Evolutionary conservation across 2,888 invertebrate species (phyloP), one percentile per base, ranked within the genome.

Genomic region (Cryptocheilus praepositus): DNA sequence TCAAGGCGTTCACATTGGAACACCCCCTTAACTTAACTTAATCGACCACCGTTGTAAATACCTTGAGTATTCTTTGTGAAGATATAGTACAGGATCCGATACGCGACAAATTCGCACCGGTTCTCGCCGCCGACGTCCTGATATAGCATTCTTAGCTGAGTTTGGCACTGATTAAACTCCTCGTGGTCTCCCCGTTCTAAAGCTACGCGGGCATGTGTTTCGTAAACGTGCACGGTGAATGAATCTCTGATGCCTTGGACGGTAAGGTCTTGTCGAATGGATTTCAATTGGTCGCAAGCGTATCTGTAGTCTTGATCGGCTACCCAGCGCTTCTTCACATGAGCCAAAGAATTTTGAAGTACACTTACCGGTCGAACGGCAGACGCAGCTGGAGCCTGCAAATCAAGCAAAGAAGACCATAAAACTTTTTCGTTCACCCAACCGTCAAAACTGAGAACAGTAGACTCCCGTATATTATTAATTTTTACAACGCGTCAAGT

Each of bases 91-190:
- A 99, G 91, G 86, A 99, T 96, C 80, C 98, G 92, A 89, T 99
- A 99, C 60, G 98, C 98, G 60, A 95, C 95, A 89, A 99, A 99
- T 90, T 99, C 99, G 74, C 95, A 92, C 72, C 93, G 91, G 91
- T 98, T 96, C 57, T 90, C 91, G 22, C 93, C 91, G 43, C 93
- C 94, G 70, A 95, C 89, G 89, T 96, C 96, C 74, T 92, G 90
- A 89, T 99, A 99, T 43, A 99, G 92, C 92, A 96, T 95, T 91
- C 96, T 96, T 61, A 99, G 91, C 90, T 99, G 99, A 15, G 98
- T 98, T 90, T 99, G 99, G 88, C 99, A 99, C 89, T 99, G 99
- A 91, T 99, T 99, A 88, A 99, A 99, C 89, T 99, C 99, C 87
- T 98, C 98, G 88, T 98, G 98, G 88, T 99, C 99, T 61, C 97